Evolutionary conservation across 2,113 vertebrate species (phyloP).

Genomic region (Eulacestoma nigropectus): DNA sequence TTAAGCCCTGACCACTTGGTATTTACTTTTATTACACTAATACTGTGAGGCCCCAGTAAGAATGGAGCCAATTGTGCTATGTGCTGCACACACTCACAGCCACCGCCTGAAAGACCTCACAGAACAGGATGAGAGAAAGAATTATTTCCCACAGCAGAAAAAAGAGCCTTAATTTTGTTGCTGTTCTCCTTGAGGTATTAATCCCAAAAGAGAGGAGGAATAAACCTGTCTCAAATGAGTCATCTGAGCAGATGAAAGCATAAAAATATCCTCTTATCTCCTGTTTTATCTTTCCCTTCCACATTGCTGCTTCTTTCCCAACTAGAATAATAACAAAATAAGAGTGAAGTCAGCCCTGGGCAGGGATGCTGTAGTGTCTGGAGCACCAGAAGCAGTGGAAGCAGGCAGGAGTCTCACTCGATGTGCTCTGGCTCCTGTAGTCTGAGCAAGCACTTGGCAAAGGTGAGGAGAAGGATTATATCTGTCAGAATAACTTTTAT

Average conservation of each 20-base stretch:
- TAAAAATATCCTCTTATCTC: constrained; percentile 17
- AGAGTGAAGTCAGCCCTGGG: constrained; percentile 1
- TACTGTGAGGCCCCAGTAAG: background rate
- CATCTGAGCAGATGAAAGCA: background rate
- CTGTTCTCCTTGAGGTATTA: background rate
- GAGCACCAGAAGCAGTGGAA: background rate
- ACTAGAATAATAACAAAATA: background rate
- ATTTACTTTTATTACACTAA: constrained; percentile 20
- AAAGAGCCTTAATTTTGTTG: background rate
- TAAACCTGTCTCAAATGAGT: constrained; percentile 6
- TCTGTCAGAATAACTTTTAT: constrained; percentile 52
- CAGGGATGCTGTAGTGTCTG: background rate
- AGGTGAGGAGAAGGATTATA: background rate
- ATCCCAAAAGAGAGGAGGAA: background rate
- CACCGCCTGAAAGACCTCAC: background rate
- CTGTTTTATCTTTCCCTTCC: background rate
- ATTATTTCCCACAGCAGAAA: background rate
- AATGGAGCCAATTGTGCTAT: background rate
- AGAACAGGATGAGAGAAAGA: background rate
- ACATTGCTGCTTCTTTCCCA: constrained; percentile 17
- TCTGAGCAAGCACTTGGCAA: constrained; percentile 23
- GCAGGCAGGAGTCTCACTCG: background rate
- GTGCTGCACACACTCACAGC: background rate
- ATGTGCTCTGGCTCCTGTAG: background rate
- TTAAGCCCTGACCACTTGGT: background rate